Evolutionary conservation across 2,797 vertebrate genomes (phyloP).

Genomic region (Chelmon rostratus): DNA sequence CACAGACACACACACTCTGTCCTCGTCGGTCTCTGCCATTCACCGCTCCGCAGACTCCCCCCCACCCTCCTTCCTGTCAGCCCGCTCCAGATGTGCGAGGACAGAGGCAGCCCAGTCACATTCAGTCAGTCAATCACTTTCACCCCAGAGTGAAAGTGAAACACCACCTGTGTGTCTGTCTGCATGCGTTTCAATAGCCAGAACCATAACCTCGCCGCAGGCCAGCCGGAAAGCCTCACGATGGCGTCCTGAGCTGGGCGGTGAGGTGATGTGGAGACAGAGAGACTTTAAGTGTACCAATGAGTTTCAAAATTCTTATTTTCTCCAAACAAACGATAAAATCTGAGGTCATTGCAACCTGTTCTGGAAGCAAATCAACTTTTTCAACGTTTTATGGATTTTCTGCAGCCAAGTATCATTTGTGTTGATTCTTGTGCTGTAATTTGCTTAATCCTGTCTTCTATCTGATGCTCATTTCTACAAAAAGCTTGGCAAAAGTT

Average conservation of each 20-base stretch:
- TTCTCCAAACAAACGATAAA: not conserved
- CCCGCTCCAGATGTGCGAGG: slow-evolving; percentile 71
- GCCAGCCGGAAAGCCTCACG: slow-evolving; percentile 38
- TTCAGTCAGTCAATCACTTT: slow-evolving; percentile 66
- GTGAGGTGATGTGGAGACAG: slow-evolving; percentile 19
- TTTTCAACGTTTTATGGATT: not conserved
- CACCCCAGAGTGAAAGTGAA: slow-evolving; percentile 72
- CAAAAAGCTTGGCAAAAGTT: not conserved
- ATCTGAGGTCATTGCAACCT: slow-evolving; percentile 3
- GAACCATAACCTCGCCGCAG: slow-evolving; percentile 41
- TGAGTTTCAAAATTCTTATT: not conserved
- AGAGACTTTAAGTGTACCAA: slow-evolving; percentile 2
- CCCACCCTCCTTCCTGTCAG: slow-evolving; percentile 27
- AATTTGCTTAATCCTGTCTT: not conserved
- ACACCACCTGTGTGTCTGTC: slow-evolving; percentile 78
- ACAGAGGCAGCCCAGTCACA: slow-evolving; percentile 69
- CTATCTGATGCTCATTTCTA: not conserved
- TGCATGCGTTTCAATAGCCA: slow-evolving; percentile 56
- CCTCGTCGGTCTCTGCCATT: slow-evolving; percentile 41
- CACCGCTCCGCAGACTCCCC: slow-evolving; percentile 17
- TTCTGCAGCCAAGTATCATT: not conserved
- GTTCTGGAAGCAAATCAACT: slow-evolving; percentile 4
- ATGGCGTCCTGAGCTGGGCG: slow-evolving; percentile 74
- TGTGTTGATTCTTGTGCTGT: not conserved
- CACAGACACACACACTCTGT: slow-evolving; percentile 50